Evolutionary conservation across 2,113 vertebrate species (phyloP).

Genomic region (Pristiophorus japonicus): DNA sequence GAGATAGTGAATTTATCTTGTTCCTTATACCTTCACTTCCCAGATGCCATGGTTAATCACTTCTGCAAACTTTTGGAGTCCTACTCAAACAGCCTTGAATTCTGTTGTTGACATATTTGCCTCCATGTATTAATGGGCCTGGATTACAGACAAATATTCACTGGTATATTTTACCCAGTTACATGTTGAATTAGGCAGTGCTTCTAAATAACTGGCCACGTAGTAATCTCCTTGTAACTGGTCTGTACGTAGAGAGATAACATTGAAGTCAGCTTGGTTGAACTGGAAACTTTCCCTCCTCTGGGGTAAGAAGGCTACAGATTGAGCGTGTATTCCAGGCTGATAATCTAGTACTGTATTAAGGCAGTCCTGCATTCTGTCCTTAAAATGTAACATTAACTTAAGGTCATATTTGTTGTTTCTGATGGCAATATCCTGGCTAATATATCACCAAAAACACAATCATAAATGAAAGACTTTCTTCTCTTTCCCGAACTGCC

Average conservation of each 20-base stretch:
- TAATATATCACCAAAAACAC: not conserved
- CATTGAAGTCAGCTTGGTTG: not conserved
- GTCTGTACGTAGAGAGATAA: not conserved
- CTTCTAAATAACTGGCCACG: not conserved
- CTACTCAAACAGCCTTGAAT: not conserved
- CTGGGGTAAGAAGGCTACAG: not conserved
- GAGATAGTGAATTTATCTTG: not conserved
- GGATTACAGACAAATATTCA: not conserved
- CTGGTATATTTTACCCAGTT: not conserved
- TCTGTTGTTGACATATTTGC: not conserved
- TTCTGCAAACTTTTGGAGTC: not conserved
- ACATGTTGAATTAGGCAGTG: not conserved
- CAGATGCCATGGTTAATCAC: not conserved
- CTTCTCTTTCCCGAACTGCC: not conserved
- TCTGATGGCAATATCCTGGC: not conserved
- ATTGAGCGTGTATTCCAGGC: not conserved
- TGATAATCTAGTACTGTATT: not conserved
- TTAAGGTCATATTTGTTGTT: not conserved
- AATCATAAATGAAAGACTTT: no score
- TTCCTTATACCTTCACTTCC: not conserved
- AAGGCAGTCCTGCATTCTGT: not conserved
- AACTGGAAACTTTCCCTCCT: not conserved
- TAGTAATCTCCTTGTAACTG: not conserved
- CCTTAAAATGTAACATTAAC: not conserved
- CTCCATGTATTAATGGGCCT: not conserved